Evolutionary conservation across 2,113 vertebrate species (phyloP), one percentile per base, ranked within the genome.

Genomic region (Myotis brandtii): DNA sequence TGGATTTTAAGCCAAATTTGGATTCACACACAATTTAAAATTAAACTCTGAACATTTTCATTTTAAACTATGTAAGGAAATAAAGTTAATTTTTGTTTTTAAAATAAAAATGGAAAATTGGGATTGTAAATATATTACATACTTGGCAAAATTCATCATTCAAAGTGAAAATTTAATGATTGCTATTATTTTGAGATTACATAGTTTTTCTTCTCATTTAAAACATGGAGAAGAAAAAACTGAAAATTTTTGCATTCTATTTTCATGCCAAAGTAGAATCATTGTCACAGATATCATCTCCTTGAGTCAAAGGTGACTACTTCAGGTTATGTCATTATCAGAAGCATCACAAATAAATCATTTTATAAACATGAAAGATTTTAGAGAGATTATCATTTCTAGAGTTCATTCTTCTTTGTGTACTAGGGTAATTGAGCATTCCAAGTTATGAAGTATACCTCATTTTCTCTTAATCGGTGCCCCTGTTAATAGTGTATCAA

Each of bases 91-190:
- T 89, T 86, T 64, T 64, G 72, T 77, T 83, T 16, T 54, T 91
- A 75, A 70, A 75, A 54, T 37, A 30, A 89, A 95, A 85, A 34
- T 2, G 64, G 40, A 52, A 82, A 87, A 64, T 16, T 54, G 23
- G 1, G 2, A 69, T 9, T 50, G n/a, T 56, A 73, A 80, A 79
- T 80, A 80, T 50, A 59, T 83, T 67, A 76, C 34, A 52, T 17
- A 75, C 89, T 34, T 86, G 37, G 18, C 4, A 93, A 89, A 77
- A 34, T 87, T 46, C 34, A 52, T 46, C 32, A 70, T 46, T 93
- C 23, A 95, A 86, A 82, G 43, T 54, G 81, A 81, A 95, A 90
- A 80, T 37, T 30, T 40, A 77, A 54, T 66, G 43, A 81, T 21
- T 93, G 2, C 2, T 69, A 13, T 83, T 72, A 9, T 5, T 73